A percentile compares a stretch with the other conserved stretches of the same genome.
Evolutionary conservation across 2,113 vertebrate genomes (phyloP).

Genomic region (Hippolais icterina): DNA sequence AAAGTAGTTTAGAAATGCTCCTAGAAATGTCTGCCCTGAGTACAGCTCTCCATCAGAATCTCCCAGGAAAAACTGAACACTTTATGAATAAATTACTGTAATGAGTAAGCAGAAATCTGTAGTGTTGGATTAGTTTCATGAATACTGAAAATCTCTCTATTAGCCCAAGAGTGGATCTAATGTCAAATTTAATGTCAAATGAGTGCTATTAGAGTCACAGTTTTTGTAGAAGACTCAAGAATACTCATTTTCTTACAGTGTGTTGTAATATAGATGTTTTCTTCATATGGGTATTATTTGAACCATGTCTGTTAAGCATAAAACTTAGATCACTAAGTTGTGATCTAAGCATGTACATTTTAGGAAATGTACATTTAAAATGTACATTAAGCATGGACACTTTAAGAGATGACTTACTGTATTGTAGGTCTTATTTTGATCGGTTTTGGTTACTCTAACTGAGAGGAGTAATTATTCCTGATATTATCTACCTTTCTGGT

Average conservation of each 20-base stretch:
- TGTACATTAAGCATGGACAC: background rate
- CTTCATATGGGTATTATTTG: background rate
- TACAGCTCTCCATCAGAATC: background rate
- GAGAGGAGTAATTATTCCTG: background rate
- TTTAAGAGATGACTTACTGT: background rate
- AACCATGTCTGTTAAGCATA: background rate
- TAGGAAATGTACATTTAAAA: background rate
- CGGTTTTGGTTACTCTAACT: background rate
- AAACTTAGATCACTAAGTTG: background rate
- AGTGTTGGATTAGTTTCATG: background rate
- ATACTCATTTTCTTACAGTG: background rate
- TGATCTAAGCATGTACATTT: background rate
- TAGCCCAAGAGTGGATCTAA: background rate
- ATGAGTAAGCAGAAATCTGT: background rate
- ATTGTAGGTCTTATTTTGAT: background rate
- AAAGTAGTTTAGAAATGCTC: background rate
- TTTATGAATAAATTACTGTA: slow-evolving; percentile 20
- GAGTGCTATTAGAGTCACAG: background rate
- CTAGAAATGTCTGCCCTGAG: background rate
- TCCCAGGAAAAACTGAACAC: background rate
- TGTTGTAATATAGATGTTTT: background rate
- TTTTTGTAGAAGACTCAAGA: background rate
- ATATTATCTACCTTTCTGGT: background rate
- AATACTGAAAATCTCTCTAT: background rate
- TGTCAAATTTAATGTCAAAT: background rate